phyloP scores from a whole-genome alignment of 1,140 invertebrate genomes.

The Octopus bimaculoides region DNA sequence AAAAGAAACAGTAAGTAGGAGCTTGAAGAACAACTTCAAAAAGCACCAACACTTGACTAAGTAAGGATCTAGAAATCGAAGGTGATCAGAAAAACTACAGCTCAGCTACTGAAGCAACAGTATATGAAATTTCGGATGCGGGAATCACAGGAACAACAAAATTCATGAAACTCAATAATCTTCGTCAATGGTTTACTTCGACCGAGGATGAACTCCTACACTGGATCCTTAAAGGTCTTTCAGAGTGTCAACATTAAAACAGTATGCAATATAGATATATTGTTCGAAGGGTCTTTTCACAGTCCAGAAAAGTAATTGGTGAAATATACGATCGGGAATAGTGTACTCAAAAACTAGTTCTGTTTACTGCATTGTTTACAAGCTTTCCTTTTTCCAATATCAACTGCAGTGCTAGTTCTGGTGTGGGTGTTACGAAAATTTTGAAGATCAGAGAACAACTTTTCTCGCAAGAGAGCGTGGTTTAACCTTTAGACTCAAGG shows the following conservation, averaged over 20 bases:
- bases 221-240: neutral
- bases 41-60: neutral
- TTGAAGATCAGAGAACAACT: too few relatives aligned
- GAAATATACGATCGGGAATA: conserved; percentile 8
- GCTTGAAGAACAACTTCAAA: neutral
- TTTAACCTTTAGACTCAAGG: too few relatives aligned
- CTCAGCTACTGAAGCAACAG: neutral
- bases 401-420: neutral
- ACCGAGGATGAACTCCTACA: neutral
- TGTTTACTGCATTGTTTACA: neutral
- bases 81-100: neutral
- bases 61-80: neutral
- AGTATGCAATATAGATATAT: neutral
- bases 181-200: neutral
- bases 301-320: conserved; percentile 10
- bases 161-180: conserved; percentile 2
- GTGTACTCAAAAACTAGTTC: neutral
- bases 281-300: neutral
- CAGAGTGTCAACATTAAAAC: neutral
- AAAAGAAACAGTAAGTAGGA: neutral
- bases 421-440: too few relatives aligned
- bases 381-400: neutral
- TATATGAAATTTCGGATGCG: neutral
- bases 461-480: too few relatives aligned
- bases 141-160: neutral